Evolutionary conservation across 2,888 invertebrate species (phyloP), one percentile per base, ranked within the genome.

Genomic region (Thyatira batis): DNA sequence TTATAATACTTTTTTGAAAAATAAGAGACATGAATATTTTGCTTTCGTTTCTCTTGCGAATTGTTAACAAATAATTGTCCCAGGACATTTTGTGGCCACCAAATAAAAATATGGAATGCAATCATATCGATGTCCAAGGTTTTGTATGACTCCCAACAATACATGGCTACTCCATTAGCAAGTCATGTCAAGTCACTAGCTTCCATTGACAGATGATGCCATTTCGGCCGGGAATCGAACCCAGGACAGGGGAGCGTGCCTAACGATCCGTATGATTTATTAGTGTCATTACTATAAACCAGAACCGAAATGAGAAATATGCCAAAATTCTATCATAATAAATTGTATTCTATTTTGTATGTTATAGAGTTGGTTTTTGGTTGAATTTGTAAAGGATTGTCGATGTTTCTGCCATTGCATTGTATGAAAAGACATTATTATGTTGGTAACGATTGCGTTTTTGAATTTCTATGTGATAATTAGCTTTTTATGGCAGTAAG

Each of bases 181-280:
- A 82, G 85, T 85, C 87, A 77, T 80, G 90, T 91, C 90, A 89
- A 89, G 89, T 90, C 89, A 89, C 88, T 79, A 66, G 65, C 70
- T 66, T 72, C 83, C 82, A 91, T 90, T 92, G 92, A 92, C 92
- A 91, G 92, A 92, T 91, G 91, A 91, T 90, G 86, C 89, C 88
- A 91, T 91, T 91, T 89, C 89, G 82, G 77, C 76, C 85, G 83
- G 87, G 91, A 91, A 90, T 91, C 91, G 89, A 91, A 90, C 84
- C 85, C 80, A 70, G 72, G 77, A 84, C 87, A 78, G 73, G 84
- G 90, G 89, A 86, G 80, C 84, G 80, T 77, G 85, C 80, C 85
- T 92, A 92, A 92, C 89, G 92, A 92, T 85, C 89, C 90, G 78
- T 91, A 90, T 92, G 92, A 92, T 92, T 90, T 91, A 92, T 92